Base-by-base conservation (phyloP, 2,888 invertebrate genomes). In the Phanerotoma sp. region DNA sequence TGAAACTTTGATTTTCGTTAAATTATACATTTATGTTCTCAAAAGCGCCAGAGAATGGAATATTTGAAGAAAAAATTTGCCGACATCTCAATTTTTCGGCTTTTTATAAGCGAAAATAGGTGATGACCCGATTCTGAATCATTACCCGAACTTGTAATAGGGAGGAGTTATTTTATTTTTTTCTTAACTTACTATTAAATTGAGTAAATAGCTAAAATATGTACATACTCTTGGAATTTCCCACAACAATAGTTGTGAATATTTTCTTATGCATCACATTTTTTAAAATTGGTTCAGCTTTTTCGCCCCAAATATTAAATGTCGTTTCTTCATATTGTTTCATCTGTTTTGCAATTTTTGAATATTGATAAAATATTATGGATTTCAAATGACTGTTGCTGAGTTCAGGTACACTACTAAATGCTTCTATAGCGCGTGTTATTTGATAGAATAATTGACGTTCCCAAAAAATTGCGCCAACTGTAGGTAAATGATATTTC, bases 401-500 rank as follows among this genome's bases (percentile, higher is more conserved):
- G 57, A 92, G 77, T 66, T 91, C 88, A 22, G 86, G 82, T 0
- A 83, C 86, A 68, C 86, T 83, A 73, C 89, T 86, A 67, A 94
- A 93, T 53, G 84, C 85, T 67, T 93, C 79, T 20, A 93, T 86
- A 0, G 93, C 88, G 60, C 83, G 84, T 73, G 92, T 93, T 65
- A 96, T 82, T 62, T 86, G 86, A 63, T 87, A 84, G 69, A 91
- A 90, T 15, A 95, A 79, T 50, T 89, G 83, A 40, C 91, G 82
- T 11, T 87, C 88, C 95, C 95, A 96, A 73, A 86, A 89, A 60
- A 96, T 90, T 15, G 91, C 83, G 7, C 95, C 93, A 4, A 90
- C 86, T n/a, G 86, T 83, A 0, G 89, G 87, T 0, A 93, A 90
- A 65, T 91, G 88, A 68, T 90, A 84, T 53, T 86, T 84, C 20